Evolutionary conservation across 2,113 vertebrate genomes (phyloP).

Genomic region (Opisthocomus hoazin): DNA sequence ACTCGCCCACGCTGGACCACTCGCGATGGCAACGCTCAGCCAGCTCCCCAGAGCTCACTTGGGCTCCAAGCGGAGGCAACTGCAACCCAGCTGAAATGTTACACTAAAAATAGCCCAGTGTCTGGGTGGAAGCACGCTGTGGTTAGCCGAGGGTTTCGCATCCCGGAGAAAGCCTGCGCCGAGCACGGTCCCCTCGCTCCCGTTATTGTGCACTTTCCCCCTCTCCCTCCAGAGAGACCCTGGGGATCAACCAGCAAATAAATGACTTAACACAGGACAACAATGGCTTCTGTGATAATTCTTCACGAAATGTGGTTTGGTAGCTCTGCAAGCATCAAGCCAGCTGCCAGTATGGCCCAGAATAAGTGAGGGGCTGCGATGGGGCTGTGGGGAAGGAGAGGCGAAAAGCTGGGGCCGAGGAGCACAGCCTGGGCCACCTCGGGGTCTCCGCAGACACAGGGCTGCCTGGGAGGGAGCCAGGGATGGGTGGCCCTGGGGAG

Average conservation of each 20-base stretch:
- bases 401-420: rapidly evolving
- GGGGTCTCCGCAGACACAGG: neutral
- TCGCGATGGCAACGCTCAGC: neutral
- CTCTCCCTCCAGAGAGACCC: neutral
- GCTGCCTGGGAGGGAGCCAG: neutral
- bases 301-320: neutral
- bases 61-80: neutral
- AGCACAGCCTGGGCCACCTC: neutral
- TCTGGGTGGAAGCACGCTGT: neutral
- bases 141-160: neutral
- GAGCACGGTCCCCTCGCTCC: neutral
- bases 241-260: neutral
- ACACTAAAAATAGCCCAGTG: neutral
- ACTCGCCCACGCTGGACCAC: neutral
- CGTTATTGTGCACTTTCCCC: neutral
- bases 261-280: neutral
- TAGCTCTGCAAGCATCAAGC: neutral
- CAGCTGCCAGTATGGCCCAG: neutral
- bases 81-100: neutral
- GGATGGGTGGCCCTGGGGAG: rapidly evolving
- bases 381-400: neutral
- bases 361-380: neutral
- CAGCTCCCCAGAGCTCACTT: neutral
- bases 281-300: neutral
- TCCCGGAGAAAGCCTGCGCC: neutral